Evolutionary conservation across 2,888 invertebrate genomes (phyloP).

Genomic region (Catonia carolina): DNA sequence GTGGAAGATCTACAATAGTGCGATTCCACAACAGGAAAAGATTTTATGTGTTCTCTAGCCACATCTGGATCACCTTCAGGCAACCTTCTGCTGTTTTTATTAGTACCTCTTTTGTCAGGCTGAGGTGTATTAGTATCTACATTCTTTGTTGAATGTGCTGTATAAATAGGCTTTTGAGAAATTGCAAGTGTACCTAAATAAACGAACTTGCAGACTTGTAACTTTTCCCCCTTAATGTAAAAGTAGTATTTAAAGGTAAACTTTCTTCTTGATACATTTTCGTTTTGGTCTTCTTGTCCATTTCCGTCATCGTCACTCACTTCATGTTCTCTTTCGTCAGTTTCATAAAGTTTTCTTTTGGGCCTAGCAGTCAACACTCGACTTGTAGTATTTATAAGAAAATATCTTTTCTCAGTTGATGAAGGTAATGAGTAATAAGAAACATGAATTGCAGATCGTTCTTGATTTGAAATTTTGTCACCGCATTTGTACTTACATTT

Average conservation of each 20-base stretch:
- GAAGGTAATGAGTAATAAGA: slow-evolving; percentile 16
- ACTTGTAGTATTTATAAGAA: slow-evolving; percentile 12
- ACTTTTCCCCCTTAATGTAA: slow-evolving; percentile 12
- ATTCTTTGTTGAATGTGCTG: slow-evolving; percentile 19
- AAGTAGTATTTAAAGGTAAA: slow-evolving; percentile 14
- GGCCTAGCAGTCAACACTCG: slow-evolving; percentile 15
- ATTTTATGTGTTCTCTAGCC: slow-evolving; percentile 15
- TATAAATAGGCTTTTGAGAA: slow-evolving; percentile 22
- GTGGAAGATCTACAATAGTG: slow-evolving; percentile 19
- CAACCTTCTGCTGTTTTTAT: slow-evolving; percentile 12
- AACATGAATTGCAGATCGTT: slow-evolving; percentile 12
- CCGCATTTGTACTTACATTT: slow-evolving; percentile 15
- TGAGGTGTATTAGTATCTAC: slow-evolving; percentile 17
- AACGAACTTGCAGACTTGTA: slow-evolving; percentile 18
- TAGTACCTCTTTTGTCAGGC: slow-evolving; percentile 13
- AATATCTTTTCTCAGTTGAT: slow-evolving; percentile 19
- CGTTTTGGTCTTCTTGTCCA: not conserved
- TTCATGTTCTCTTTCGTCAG: slow-evolving; percentile 13
- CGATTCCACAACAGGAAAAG: slow-evolving; percentile 15
- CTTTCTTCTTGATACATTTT: slow-evolving; percentile 6
- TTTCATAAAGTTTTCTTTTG: too few relatives aligned
- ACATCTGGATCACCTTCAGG: slow-evolving; percentile 7
- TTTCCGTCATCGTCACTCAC: not conserved
- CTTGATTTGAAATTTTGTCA: slow-evolving; percentile 13
- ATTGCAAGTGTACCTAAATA: slow-evolving; percentile 18